A percentile compares a stretch with the other conserved stretches of the same genome.
These are phyloP conservation scores for Takifugu bimaculatus DNA, from an alignment of 2,113 vertebrate genomes.

Conservation along the genomic window DNA sequence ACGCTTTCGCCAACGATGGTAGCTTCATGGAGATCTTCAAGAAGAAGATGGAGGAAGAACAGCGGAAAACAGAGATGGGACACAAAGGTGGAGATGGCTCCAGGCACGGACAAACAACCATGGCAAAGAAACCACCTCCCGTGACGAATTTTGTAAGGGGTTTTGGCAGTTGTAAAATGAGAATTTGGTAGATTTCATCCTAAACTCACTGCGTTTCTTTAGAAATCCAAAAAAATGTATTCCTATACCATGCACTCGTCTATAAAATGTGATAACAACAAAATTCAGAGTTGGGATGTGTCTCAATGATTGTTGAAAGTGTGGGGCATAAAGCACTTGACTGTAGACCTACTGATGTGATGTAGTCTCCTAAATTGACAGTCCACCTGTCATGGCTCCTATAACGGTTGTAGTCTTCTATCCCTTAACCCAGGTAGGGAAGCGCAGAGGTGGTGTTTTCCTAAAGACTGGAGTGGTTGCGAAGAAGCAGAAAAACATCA, in stretches of 20 bases:
- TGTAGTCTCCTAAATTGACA: slow-evolving; percentile 83
- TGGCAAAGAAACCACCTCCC: slow-evolving; percentile 73
- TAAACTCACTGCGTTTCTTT: slow-evolving; percentile 7
- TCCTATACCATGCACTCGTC: neutral
- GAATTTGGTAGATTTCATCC: slow-evolving; percentile 24
- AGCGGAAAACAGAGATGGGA: slow-evolving; percentile 59
- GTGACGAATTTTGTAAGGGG: slow-evolving; percentile 81
- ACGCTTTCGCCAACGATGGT: slow-evolving; percentile 92
- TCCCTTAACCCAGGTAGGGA: slow-evolving; percentile 97
- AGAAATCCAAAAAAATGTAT: neutral
- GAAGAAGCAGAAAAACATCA: slow-evolving; percentile 91
- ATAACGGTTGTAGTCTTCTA: slow-evolving; percentile 97
- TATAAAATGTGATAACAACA: slow-evolving; percentile 5
- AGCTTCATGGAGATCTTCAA: slow-evolving; percentile 96
- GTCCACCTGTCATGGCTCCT: slow-evolving; percentile 77
- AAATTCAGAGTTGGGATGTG: slow-evolving; percentile 39
- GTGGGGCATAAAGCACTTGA: slow-evolving; percentile 56
- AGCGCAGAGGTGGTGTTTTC: slow-evolving; percentile 93
- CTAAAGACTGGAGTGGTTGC: slow-evolving; percentile 96
- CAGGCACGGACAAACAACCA: slow-evolving; percentile 63
- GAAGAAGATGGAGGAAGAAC: slow-evolving; percentile 82
- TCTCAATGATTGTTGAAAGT: slow-evolving; percentile 40
- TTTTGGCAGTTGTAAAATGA: slow-evolving; percentile 72
- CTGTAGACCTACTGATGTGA: slow-evolving; percentile 74
- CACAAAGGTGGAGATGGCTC: slow-evolving; percentile 49